phyloP scores from a whole-genome alignment of 1,140 invertebrate species.

The Bombus fervidus region DNA sequence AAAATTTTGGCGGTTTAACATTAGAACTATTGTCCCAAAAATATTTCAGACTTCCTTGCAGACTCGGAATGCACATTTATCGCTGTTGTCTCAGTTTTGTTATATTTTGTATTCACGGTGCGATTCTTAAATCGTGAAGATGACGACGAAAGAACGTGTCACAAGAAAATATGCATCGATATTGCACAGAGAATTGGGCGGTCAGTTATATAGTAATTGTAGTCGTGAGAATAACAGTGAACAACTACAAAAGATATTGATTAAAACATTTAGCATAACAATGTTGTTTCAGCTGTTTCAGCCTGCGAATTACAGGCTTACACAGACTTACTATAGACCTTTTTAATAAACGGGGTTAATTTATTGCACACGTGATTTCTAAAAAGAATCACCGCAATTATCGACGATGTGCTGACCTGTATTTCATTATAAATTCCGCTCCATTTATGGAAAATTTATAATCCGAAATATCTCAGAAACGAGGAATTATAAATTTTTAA shows the following conservation, averaged over 20 bases:
- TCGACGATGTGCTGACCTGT: constrained; percentile 4
- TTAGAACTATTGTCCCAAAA: too few relatives aligned
- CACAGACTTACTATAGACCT: constrained; percentile 64
- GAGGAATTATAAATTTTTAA: neutral
- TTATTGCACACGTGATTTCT: constrained; percentile 42
- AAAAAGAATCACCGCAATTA: constrained; percentile 21
- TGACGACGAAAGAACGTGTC: neutral
- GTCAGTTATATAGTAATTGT: constrained; percentile 46
- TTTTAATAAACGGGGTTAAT: constrained; percentile 73
- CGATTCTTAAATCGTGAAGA: neutral
- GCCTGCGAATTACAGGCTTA: neutral
- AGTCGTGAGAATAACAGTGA: neutral
- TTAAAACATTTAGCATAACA: constrained; percentile 74
- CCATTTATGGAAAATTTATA: neutral
- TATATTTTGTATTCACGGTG: neutral
- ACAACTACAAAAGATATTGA: constrained; percentile 55
- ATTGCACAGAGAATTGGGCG: constrained; percentile 31
- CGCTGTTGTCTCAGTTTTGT: too few relatives aligned
- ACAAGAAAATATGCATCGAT: neutral
- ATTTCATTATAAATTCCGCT: neutral
- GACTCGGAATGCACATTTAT: too few relatives aligned
- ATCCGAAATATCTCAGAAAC: too few relatives aligned
- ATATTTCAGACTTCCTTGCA: too few relatives aligned
- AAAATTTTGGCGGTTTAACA: too few relatives aligned
- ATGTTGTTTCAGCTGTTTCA: constrained; percentile 54